Conservation (phyloP, 2,888 invertebrate species). For the Sipha maydis region DNA sequence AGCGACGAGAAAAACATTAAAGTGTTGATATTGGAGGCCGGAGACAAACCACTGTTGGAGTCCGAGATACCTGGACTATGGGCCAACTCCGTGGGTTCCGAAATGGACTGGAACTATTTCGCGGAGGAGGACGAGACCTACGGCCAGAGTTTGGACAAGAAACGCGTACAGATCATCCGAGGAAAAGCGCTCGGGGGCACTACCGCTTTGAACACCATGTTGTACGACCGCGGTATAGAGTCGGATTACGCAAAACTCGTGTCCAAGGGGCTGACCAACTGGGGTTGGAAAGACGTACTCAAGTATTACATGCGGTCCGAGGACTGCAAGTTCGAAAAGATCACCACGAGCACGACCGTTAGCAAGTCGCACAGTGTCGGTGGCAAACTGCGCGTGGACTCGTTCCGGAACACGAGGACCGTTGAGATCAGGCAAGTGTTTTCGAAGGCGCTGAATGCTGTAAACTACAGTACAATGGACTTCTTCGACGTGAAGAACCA, state of each 20-base stretch:
- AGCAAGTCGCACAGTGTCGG: slow-evolving; percentile 67
- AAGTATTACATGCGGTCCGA: slow-evolving; percentile 68
- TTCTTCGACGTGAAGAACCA: slow-evolving; percentile 65
- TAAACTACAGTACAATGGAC: slow-evolving; percentile 67
- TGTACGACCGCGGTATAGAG: slow-evolving; percentile 73
- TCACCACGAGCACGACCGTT: slow-evolving; percentile 67
- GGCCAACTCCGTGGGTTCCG: slow-evolving; percentile 67
- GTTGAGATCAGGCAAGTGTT: not conserved
- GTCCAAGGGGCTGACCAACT: slow-evolving; percentile 71
- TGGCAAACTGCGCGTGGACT: slow-evolving; percentile 66
- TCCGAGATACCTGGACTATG: slow-evolving; percentile 68
- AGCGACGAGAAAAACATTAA: slow-evolving; percentile 68
- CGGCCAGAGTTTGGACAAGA: slow-evolving; percentile 66
- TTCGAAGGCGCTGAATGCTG: slow-evolving; percentile 65
- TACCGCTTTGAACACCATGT: slow-evolving; percentile 68
- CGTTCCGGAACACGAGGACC: slow-evolving; percentile 36
- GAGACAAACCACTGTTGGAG: slow-evolving; percentile 68
- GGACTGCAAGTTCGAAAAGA: slow-evolving; percentile 66
- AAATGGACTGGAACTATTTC: slow-evolving; percentile 70
- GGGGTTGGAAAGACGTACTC: slow-evolving; percentile 68
- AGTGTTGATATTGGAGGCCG: slow-evolving; percentile 68
- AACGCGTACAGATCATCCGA: slow-evolving; percentile 69
- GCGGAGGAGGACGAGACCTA: slow-evolving; percentile 69
- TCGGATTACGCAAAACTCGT: slow-evolving; percentile 79
- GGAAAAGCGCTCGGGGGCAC: slow-evolving; percentile 67